Evolutionary conservation across 2,797 vertebrate species (phyloP).

Genomic region (Crypturellus tataupa): DNA sequence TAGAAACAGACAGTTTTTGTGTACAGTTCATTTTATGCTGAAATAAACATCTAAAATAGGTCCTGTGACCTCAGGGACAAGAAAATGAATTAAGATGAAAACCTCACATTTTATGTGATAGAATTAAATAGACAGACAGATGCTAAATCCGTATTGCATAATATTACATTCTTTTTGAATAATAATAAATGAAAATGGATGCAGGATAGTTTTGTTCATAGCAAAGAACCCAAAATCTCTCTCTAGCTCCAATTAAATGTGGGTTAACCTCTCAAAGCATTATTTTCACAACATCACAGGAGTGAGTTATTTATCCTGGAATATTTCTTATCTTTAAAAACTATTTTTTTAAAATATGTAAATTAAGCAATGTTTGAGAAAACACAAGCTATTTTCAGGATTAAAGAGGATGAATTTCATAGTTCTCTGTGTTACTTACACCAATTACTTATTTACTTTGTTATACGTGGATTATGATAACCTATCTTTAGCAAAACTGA

Average conservation of each 20-base stretch:
- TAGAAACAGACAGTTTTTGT: not conserved
- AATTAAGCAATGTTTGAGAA: not conserved
- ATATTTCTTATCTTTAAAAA: not conserved
- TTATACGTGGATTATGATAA: not conserved
- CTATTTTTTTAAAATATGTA: not conserved
- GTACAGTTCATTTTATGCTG: not conserved
- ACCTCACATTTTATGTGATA: not conserved
- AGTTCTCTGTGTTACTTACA: not conserved
- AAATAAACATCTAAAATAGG: not conserved
- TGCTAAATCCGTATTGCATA: not conserved
- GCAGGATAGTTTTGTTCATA: not conserved
- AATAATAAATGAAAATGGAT: not conserved
- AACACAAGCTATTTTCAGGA: not conserved
- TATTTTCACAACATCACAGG: not conserved
- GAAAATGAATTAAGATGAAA: not conserved
- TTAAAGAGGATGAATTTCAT: not conserved
- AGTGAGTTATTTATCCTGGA: not conserved
- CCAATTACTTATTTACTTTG: not conserved
- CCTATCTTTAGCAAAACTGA: not conserved
- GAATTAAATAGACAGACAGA: not conserved
- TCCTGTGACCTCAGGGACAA: not conserved
- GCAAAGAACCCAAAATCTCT: not conserved
- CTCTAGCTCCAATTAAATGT: rapidly evolving
- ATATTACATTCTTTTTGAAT: not conserved
- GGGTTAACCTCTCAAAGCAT: not conserved